Conservation (phyloP, 2,113 vertebrate species). For the Pollimyrus isidori region DNA sequence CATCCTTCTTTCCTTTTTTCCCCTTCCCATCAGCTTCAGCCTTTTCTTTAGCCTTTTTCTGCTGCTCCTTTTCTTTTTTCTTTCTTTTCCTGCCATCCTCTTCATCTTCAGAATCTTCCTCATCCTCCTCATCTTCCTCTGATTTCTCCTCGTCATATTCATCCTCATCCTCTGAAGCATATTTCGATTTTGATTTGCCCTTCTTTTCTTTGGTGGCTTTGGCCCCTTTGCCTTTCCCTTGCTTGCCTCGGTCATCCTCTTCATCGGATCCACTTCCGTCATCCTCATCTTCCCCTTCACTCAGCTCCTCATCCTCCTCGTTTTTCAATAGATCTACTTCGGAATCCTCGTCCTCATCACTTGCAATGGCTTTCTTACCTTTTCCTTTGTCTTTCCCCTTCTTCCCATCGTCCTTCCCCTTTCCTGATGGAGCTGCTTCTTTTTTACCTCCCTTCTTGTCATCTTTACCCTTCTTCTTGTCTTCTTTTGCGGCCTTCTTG, state of each 20-base stretch:
- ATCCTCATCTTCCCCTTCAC: slow-evolving; percentile 46
- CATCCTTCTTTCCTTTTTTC: slow-evolving; percentile 64
- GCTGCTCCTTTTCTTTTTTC: slow-evolving; percentile 52
- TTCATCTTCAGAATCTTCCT: slow-evolving; percentile 41
- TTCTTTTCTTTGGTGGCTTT: slow-evolving; percentile 54
- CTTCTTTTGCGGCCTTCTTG: slow-evolving; percentile 44
- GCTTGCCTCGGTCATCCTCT: slow-evolving; percentile 55
- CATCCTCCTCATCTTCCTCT: slow-evolving; percentile 41
- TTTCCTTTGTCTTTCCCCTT: slow-evolving; percentile 69
- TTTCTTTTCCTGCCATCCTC: slow-evolving; percentile 47
- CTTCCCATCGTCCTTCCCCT: slow-evolving; percentile 60
- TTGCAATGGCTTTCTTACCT: slow-evolving; percentile 58
- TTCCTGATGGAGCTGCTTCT: slow-evolving; percentile 50
- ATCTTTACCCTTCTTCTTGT: slow-evolving; percentile 41
- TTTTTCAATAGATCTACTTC: slow-evolving; percentile 61
- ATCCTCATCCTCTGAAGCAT: slow-evolving; percentile 49
- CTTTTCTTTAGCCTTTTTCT: slow-evolving; percentile 45
- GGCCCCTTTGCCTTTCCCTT: slow-evolving; percentile 45
- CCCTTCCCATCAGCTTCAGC: slow-evolving; percentile 44
- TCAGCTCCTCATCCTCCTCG: slow-evolving; percentile 47
- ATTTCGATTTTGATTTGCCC: slow-evolving; percentile 52
- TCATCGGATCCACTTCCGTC: slow-evolving; percentile 49
- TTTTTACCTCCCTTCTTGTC: slow-evolving; percentile 58
- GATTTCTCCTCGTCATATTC: slow-evolving; percentile 48
- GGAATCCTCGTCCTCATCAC: slow-evolving; percentile 53